phyloP scores from a whole-genome alignment of 2,888 invertebrate species.

The Tipula lateralis region DNA sequence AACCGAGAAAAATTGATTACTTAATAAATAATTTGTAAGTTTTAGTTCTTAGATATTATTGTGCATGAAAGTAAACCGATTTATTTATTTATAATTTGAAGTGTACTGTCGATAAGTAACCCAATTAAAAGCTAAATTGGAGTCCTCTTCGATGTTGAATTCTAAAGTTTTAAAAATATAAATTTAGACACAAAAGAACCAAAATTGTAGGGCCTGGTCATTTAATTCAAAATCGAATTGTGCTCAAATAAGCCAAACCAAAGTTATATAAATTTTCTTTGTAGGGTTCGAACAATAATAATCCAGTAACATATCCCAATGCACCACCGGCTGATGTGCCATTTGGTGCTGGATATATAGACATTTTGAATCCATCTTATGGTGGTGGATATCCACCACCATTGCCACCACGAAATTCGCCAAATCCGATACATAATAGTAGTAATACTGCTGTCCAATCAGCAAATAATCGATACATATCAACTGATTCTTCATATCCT shows the following conservation, averaged over 20 bases:
- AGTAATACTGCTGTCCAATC: not conserved
- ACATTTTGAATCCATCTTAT: not conserved
- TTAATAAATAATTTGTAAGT: not conserved
- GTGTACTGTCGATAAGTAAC: not conserved
- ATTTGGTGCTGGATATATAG: not conserved
- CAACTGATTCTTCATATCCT: not conserved
- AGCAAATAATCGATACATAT: no score
- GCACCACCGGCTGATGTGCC: not conserved
- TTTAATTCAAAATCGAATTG: not conserved
- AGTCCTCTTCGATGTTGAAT: conserved; percentile 11
- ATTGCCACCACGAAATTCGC: not conserved
- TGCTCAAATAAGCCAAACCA: not conserved
- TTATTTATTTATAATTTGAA: not conserved
- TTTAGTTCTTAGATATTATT: not conserved
- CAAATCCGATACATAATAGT: not conserved
- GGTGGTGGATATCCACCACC: not conserved
- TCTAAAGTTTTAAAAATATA: not conserved
- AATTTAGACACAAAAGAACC: not conserved
- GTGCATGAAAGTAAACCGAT: not conserved
- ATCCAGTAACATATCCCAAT: not conserved
- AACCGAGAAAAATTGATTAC: not conserved
- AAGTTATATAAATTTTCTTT: not conserved
- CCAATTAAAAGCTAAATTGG: not conserved
- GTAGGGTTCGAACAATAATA: not conserved
- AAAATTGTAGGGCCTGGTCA: not conserved